A percentile compares a stretch with the other conserved stretches of the same genome.
These are phyloP conservation scores for Felis chaus DNA, from an alignment of 2,113 vertebrate genomes.

Conservation along the genomic window DNA sequence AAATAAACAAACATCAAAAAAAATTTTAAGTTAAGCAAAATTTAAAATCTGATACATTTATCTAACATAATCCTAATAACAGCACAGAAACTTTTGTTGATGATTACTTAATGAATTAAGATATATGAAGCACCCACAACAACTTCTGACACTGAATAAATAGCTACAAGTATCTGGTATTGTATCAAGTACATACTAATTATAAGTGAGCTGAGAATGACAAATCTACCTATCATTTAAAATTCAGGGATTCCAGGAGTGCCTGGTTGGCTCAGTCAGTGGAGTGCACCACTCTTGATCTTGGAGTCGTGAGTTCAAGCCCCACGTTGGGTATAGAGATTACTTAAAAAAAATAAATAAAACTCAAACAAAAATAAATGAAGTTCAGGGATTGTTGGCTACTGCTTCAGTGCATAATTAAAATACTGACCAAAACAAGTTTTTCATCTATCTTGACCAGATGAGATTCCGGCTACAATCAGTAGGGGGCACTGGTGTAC, in stretches of 20 bases:
- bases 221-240: too few species aligned
- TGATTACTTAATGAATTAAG: constrained; percentile 22
- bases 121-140: not conserved
- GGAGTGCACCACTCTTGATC: too few species aligned
- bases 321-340: too few species aligned
- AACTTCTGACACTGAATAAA: constrained; percentile 7
- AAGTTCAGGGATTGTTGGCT: not conserved
- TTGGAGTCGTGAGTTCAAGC: too few species aligned
- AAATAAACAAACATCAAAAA: too few species aligned
- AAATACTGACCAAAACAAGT: not conserved
- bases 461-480: constrained; percentile 7
- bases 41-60: not conserved
- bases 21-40: not conserved
- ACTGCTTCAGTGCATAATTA: not conserved
- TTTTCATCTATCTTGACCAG: constrained; percentile 7
- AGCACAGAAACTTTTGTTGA: not conserved
- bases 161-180: not conserved
- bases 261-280: too few species aligned
- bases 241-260: too few species aligned
- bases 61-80: not conserved
- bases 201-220: not conserved
- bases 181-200: not conserved
- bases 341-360: too few species aligned
- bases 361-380: not conserved
- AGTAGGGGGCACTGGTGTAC: constrained; percentile 33